phyloP scores from a whole-genome alignment of 1,140 invertebrate species.

The Gonatopus flavifemur region DNA sequence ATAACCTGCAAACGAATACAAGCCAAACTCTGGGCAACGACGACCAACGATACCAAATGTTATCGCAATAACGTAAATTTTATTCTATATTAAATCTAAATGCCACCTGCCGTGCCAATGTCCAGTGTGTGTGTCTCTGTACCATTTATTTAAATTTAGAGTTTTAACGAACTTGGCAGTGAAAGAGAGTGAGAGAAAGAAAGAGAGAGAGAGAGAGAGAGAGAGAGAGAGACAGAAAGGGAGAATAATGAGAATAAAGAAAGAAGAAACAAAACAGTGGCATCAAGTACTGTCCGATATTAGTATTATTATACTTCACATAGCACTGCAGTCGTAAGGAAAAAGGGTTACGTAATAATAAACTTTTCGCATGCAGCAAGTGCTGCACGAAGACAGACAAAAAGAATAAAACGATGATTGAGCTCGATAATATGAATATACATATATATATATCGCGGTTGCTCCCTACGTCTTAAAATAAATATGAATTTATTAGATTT shows the following conservation, averaged over 20 bases:
- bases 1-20: constrained; percentile 9
- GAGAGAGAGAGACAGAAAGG: constrained; percentile 7
- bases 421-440: constrained; percentile 6
- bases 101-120: constrained; percentile 61
- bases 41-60: constrained; percentile 62
- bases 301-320: constrained; percentile 6
- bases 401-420: too few relatives aligned
- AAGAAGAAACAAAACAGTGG: constrained; percentile 7
- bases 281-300: constrained; percentile 6
- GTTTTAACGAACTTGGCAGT: constrained; percentile 42
- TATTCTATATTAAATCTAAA: constrained; percentile 61
- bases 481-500: constrained; percentile 32
- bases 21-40: constrained; percentile 51
- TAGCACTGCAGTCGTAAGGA: constrained; percentile 13
- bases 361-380: too few relatives aligned
- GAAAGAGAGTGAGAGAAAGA: constrained; percentile 7
- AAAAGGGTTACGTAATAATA: constrained; percentile 4
- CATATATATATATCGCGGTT: too few relatives aligned
- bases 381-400: too few relatives aligned
- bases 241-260: constrained; percentile 5
- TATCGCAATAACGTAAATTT: constrained; percentile 62
- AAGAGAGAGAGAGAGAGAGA: neutral
- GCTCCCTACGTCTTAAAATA: too few relatives aligned
- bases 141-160: constrained; percentile 58
- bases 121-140: constrained; percentile 60